These are phyloP conservation scores for Takifugu ocellatus DNA, from an alignment of 2,797 vertebrate species.

Conservation along the genomic window DNA sequence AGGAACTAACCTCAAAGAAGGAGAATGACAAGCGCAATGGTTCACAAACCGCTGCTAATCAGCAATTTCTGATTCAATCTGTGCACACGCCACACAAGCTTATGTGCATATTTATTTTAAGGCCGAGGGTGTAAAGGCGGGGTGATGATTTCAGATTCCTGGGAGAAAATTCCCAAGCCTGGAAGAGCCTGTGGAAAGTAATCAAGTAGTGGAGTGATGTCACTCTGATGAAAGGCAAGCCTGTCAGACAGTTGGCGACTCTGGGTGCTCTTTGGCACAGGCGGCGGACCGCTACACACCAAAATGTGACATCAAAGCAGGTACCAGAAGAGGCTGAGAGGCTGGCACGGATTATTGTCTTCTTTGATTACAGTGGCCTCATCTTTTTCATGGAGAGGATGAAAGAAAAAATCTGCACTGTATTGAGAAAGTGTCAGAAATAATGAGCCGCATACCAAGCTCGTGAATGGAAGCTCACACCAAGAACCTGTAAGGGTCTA, in stretches of 20 bases:
- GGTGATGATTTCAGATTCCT: slow-evolving; percentile 65
- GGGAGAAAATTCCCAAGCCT: slow-evolving; percentile 64
- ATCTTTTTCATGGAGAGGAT: slow-evolving; percentile 48
- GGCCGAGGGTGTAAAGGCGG: slow-evolving; percentile 50
- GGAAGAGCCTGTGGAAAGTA: slow-evolving; percentile 73
- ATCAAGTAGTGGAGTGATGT: slow-evolving; percentile 76
- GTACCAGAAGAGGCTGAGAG: slow-evolving; percentile 60
- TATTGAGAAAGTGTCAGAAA: slow-evolving; percentile 62
- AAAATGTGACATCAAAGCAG: slow-evolving; percentile 73
- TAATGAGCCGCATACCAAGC: slow-evolving; percentile 54
- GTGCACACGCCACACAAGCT: slow-evolving; percentile 19
- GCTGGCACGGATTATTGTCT: slow-evolving; percentile 68
- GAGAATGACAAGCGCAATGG: no score
- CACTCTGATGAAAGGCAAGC: slow-evolving; percentile 73
- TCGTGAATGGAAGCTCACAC: slow-evolving; percentile 24
- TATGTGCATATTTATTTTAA: slow-evolving; percentile 41
- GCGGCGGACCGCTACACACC: slow-evolving; percentile 53
- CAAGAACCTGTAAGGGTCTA: slow-evolving; percentile 30
- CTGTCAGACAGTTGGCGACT: slow-evolving; percentile 72
- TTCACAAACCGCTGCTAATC: background rate
- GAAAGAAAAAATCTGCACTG: slow-evolving; percentile 62
- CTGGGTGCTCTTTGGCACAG: slow-evolving; percentile 61
- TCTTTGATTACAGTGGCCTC: slow-evolving; percentile 69
- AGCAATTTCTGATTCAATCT: background rate
- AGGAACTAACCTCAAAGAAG: no score